Evolutionary conservation across 1,140 invertebrate species (phyloP).

Genomic region (Apis florea): DNA sequence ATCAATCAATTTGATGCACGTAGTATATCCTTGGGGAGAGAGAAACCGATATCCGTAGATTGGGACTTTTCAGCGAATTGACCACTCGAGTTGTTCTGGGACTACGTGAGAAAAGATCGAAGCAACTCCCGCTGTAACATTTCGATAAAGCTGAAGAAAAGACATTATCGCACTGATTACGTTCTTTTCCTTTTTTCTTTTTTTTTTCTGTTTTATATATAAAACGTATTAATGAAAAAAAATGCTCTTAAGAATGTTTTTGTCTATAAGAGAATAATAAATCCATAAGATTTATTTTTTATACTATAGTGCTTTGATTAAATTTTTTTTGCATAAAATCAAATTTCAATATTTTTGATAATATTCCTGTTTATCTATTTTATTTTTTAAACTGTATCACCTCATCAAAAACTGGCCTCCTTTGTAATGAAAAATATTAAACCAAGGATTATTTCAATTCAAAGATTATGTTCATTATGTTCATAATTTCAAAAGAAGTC

Average conservation of each 20-base stretch:
- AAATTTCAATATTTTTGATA: not conserved
- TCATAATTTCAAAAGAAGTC: not conserved
- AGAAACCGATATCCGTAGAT: constrained; percentile 44
- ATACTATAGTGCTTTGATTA: too few relatives aligned
- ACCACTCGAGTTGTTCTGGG: constrained; percentile 40
- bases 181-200: too few relatives aligned
- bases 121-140: not conserved
- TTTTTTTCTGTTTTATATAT: too few relatives aligned
- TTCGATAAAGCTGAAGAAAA: not conserved
- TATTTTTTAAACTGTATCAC: not conserved
- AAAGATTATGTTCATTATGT: not conserved
- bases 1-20: constrained; percentile 58
- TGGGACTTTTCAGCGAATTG: constrained; percentile 50
- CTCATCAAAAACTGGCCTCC: not conserved
- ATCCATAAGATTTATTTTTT: too few relatives aligned
- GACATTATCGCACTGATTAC: not conserved
- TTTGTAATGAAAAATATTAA: not conserved
- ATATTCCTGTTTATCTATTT: too few relatives aligned
- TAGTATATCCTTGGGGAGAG: constrained; percentile 19
- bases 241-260: too few relatives aligned
- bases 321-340: too few relatives aligned
- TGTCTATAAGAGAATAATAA: too few relatives aligned
- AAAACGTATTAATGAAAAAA: too few relatives aligned
- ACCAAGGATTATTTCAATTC: not conserved
- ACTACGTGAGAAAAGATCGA: constrained; percentile 43